phyloP scores from a whole-genome alignment of 2,113 vertebrate species.

The Lathamus discolor region DNA sequence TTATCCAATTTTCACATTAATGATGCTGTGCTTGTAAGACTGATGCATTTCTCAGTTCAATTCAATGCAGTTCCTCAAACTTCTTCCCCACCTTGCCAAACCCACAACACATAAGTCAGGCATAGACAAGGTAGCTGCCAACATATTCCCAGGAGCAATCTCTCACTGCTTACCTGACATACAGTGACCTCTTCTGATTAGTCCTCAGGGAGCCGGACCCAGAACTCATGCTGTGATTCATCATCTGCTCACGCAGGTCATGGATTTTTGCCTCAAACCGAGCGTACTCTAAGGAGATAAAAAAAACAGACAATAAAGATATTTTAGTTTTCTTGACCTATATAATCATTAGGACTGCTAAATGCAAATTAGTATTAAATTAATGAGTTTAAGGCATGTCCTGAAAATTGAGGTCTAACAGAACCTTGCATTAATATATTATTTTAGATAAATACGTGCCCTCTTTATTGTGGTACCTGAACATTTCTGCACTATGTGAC shows the following conservation, averaged over 20 bases:
- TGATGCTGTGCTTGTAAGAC: background rate
- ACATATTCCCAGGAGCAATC: background rate
- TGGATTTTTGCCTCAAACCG: constrained; percentile 98
- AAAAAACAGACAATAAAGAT: constrained; percentile 41
- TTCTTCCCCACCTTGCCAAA: background rate
- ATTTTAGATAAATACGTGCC: background rate
- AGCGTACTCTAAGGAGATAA: constrained; percentile 85
- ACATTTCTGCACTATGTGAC: background rate
- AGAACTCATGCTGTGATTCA: constrained; percentile 99
- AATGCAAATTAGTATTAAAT: constrained; percentile 28
- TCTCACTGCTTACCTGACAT: constrained; percentile 85
- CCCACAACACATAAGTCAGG: background rate
- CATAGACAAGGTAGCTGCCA: background rate
- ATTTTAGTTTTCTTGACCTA: constrained; percentile 51
- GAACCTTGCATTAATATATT: background rate
- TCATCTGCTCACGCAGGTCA: constrained; percentile 98
- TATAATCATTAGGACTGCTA: background rate
- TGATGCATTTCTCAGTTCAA: background rate
- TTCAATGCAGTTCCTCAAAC: background rate
- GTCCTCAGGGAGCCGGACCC: constrained; percentile 95
- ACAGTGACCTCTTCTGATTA: constrained; percentile 96
- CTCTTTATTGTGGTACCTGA: background rate
- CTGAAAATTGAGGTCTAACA: constrained; percentile 4
- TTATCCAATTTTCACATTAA: background rate
- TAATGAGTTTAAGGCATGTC: background rate